phyloP scores from a whole-genome alignment of 1,140 invertebrate genomes.

The Calephelis virginiensis region DNA sequence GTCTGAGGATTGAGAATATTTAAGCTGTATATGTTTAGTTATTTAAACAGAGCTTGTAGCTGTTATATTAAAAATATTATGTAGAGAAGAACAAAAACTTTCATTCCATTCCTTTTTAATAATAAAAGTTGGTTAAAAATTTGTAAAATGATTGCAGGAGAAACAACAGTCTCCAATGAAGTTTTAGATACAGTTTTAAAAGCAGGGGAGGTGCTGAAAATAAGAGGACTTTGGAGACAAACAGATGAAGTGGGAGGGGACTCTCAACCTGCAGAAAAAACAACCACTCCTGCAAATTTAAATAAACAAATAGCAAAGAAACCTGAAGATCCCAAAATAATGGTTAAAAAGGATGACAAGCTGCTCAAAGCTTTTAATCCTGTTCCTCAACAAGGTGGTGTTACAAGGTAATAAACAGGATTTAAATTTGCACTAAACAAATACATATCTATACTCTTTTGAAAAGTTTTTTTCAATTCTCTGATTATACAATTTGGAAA shows the following conservation, averaged over 20 bases:
- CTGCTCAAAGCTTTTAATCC: slow-evolving; percentile 67
- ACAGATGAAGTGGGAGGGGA: slow-evolving; percentile 73
- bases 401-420: slow-evolving; percentile 43
- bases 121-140: too few species aligned
- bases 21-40: too few species aligned
- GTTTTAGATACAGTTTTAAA: slow-evolving; percentile 87
- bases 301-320: slow-evolving; percentile 54
- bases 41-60: too few species aligned
- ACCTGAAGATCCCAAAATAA: slow-evolving; percentile 65
- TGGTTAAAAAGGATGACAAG: slow-evolving; percentile 77
- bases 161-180: slow-evolving; percentile 91
- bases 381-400: slow-evolving; percentile 48
- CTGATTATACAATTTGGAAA: too few species aligned
- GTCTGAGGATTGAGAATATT: too few species aligned
- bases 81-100: too few species aligned
- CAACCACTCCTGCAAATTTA: slow-evolving; percentile 39
- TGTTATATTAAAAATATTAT: too few species aligned
- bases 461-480: too few species aligned
- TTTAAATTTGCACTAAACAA: neutral
- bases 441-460: neutral
- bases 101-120: too few species aligned
- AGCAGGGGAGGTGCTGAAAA: slow-evolving; percentile 88
- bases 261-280: slow-evolving; percentile 48
- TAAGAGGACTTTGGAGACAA: slow-evolving; percentile 85
- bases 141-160: slow-evolving; percentile 73